These are phyloP conservation scores for Pseudomyrmex concolor DNA, from an alignment of 1,140 invertebrate species.

Conservation along the genomic window DNA sequence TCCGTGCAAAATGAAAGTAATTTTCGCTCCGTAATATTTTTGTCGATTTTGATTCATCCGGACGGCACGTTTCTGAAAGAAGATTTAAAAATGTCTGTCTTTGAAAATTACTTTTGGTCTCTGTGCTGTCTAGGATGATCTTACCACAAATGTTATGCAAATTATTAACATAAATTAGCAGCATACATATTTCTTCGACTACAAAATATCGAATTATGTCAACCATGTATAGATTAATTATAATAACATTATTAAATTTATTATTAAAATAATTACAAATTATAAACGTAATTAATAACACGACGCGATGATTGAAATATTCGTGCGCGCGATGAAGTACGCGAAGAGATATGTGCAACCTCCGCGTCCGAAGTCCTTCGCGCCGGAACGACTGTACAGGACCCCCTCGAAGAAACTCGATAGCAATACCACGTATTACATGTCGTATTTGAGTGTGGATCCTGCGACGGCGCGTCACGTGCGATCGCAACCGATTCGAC, in stretches of 20 bases:
- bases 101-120: no score
- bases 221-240: no score
- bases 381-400: constrained; percentile 83
- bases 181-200: no score
- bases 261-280: background rate
- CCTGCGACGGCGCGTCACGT: constrained; percentile 66
- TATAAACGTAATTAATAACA: background rate
- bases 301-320: background rate
- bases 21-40: background rate
- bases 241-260: no score
- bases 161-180: no score
- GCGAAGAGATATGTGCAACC: constrained; percentile 86
- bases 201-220: no score
- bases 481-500: constrained; percentile 79
- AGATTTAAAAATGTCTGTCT: no score
- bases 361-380: constrained; percentile 84
- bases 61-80: no score
- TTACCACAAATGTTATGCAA: background rate
- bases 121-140: background rate
- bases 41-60: background rate
- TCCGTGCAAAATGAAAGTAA: constrained; percentile 71
- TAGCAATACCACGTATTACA: constrained; percentile 86
- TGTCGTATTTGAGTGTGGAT: constrained; percentile 85
- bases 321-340: constrained; percentile 63
- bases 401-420: constrained; percentile 85